phyloP scores from a whole-genome alignment of 2,797 vertebrate genomes.

The Cyprinodon diabolis region DNA sequence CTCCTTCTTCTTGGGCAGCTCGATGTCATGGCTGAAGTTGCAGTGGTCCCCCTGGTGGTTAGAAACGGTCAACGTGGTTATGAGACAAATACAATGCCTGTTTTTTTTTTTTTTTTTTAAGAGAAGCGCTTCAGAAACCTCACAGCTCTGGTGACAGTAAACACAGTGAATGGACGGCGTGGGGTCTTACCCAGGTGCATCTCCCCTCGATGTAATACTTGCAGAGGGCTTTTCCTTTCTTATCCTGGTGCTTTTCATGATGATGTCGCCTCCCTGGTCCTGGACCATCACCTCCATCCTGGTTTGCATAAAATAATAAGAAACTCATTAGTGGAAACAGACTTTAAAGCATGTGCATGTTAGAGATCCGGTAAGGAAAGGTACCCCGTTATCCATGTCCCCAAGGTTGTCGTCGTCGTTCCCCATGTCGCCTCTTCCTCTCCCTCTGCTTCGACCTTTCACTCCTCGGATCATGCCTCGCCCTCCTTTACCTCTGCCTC shows the following conservation, averaged over 20 bases:
- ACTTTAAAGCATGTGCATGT: not conserved
- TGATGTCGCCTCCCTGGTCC: slow-evolving; percentile 84
- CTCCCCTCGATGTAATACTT: slow-evolving; percentile 97
- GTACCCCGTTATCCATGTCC: slow-evolving; percentile 91
- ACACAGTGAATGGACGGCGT: not conserved
- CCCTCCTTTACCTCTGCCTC: slow-evolving; percentile 81
- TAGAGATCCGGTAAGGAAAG: slow-evolving; percentile 4
- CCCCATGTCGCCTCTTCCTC: slow-evolving; percentile 83
- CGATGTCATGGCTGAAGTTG: slow-evolving; percentile 97
- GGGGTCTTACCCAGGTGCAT: slow-evolving; percentile 89
- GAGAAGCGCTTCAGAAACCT: not conserved
- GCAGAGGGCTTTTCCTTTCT: slow-evolving; percentile 97
- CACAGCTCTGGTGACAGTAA: not conserved
- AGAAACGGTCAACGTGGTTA: not conserved
- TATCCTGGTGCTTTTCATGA: slow-evolving; percentile 92
- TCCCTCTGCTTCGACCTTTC: slow-evolving; percentile 75
- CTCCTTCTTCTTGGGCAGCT: slow-evolving; percentile 94
- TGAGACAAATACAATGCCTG: not conserved
- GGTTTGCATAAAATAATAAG: slow-evolving; percentile 20
- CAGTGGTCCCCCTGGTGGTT: slow-evolving; percentile 91
- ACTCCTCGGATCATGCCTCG: slow-evolving; percentile 79
- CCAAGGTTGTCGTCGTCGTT: slow-evolving; percentile 90
- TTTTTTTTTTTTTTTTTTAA: no score
- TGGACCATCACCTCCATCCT: slow-evolving; percentile 76
- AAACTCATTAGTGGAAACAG: not conserved